Evolutionary conservation across 2,888 invertebrate species (phyloP), one percentile per base, ranked within the genome.

Genomic region (Emmelina monodactyla): DNA sequence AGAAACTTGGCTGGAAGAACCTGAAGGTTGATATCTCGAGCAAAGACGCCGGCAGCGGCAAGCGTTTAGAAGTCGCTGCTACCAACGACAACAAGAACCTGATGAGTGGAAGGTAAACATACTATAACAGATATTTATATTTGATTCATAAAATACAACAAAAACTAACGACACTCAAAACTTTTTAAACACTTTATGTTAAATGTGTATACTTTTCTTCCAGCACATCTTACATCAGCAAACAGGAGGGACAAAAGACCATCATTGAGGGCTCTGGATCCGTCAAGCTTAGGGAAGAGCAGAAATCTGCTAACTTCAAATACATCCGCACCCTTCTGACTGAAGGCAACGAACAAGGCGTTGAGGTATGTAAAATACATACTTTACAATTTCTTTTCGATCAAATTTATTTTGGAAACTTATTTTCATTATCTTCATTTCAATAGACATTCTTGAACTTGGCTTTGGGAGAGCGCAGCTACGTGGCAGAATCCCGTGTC

Each of bases 241-340:
- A 88, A 44, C 85, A 87, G 38, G 89, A 89, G 57, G 86, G 84
- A 19, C 84, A 85, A 10, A 89, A 89, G 57, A 80, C 83, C 34
- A 86, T 88, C 35, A 75, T 91, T 5, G 91, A 92, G 57, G 92
- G 91, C 1, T 86, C 85, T 5, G 92, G 92, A 1, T 84, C 83
- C 28, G 72, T 91, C 11, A 87, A 86, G 49, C 78, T 88, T n/a
- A 83, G 84, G 35, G 87, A 88, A 1, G 83, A 87, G 35, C 81
- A 84, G 39, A 85, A 86, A 45, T 84, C 85, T 10, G 86, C 88
- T 1, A 88, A 85, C 59, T 91, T 92, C 69, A 90, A 89, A 49
- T 86, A 88, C 51, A 86, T 86, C 37, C 80, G 84, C 31, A 86
- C 88, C 40, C 56, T 82, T 12, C 80, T 88, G 33, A 84, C 85